phyloP scores from a whole-genome alignment of 35 echinoderm and acorn worm genomes.

The Heliocidaris tuberculata region DNA sequence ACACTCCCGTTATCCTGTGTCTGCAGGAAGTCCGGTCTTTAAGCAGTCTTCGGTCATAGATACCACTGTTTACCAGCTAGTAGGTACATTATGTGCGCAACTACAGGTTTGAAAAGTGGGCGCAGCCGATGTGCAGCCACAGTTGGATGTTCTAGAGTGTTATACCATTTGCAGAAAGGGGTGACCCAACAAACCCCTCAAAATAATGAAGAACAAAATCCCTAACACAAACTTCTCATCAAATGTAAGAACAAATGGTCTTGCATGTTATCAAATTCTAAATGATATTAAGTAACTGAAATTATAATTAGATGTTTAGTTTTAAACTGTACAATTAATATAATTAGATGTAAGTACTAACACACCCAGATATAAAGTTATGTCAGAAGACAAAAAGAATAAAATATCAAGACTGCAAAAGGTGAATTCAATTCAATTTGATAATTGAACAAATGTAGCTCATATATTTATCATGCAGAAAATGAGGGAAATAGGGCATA shows the following conservation, averaged over 20 bases:
- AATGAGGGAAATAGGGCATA: neutral
- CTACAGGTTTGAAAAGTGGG: neutral
- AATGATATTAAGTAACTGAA: too few species aligned
- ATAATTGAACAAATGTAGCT: neutral
- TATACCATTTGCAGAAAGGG: neutral
- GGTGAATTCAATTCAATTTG: neutral
- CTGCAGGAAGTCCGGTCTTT: constrained; percentile 8
- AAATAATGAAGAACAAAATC: neutral
- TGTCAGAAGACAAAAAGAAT: neutral
- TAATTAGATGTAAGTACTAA: too few species aligned
- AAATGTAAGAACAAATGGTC: too few species aligned
- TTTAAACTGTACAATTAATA: too few species aligned
- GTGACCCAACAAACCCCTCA: neutral
- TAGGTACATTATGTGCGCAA: neutral
- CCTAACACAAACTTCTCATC: too few species aligned
- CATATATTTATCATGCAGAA: neutral
- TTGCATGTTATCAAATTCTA: too few species aligned
- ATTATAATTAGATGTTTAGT: too few species aligned
- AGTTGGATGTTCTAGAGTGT: neutral
- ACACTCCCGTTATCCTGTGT: neutral
- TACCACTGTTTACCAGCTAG: neutral
- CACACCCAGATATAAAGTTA: too few species aligned
- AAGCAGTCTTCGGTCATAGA: neutral
- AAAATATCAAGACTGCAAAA: neutral
- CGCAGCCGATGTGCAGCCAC: neutral